Evolutionary conservation across 2,113 vertebrate genomes (phyloP).

Genomic region (Sinocyclocheilus grahami): DNA sequence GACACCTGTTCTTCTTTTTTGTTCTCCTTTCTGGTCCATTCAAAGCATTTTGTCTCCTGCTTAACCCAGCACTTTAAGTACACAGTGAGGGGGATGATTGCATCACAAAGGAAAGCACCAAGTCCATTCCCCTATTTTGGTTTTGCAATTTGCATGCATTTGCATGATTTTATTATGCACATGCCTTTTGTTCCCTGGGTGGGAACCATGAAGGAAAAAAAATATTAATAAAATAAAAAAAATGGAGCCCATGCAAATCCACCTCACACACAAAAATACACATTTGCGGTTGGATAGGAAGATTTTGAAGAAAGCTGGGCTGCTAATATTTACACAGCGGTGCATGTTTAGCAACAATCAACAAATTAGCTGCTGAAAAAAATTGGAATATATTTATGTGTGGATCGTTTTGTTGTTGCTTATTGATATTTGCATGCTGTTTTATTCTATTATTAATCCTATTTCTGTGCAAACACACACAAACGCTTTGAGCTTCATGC

Average conservation of each 20-base stretch:
- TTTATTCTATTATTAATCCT: not conserved
- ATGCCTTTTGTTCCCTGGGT: slow-evolving; percentile 83
- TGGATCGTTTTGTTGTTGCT: not conserved
- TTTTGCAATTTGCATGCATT: slow-evolving; percentile 84
- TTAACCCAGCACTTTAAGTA: slow-evolving; percentile 48
- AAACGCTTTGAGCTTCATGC: not conserved
- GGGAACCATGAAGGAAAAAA: slow-evolving; percentile 29
- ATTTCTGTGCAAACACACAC: not conserved
- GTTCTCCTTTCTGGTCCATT: slow-evolving; percentile 23
- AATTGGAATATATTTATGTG: not conserved
- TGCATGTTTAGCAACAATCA: not conserved
- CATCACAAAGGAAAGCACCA: slow-evolving; percentile 55
- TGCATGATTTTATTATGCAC: slow-evolving; percentile 83
- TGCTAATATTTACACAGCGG: slow-evolving; percentile 12
- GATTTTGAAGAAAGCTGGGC: slow-evolving; percentile 10
- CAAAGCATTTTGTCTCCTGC: slow-evolving; percentile 46
- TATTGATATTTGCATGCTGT: not conserved
- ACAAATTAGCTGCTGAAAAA: not conserved
- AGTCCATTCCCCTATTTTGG: slow-evolving; percentile 58
- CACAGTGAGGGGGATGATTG: slow-evolving; percentile 49
- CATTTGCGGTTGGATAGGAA: not conserved
- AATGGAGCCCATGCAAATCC: not conserved
- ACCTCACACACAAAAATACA: not conserved
- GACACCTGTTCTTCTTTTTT: slow-evolving; percentile 49
- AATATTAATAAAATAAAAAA: not conserved